Conservation (phyloP, 1,140 invertebrate genomes). For the Drosophila teissieri region DNA sequence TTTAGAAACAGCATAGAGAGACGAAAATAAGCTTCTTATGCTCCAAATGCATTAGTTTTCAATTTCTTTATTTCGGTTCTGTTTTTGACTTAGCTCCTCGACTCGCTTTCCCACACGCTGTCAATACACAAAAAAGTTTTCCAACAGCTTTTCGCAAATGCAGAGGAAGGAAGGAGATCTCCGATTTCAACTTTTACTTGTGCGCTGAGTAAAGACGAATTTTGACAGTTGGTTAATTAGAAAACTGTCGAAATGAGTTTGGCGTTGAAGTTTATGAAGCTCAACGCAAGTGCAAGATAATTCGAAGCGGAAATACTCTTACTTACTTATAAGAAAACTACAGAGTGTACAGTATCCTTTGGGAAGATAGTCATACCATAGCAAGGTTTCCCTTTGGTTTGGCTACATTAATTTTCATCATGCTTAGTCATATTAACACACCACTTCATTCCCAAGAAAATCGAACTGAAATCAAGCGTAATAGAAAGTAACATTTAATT, state of each 20-base stretch:
- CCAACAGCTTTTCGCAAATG: slow-evolving; percentile 38
- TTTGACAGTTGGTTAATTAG: slow-evolving; percentile 64
- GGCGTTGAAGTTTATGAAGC: slow-evolving; percentile 35
- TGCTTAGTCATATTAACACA: neutral
- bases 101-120: slow-evolving; percentile 52
- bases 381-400: too few species aligned
- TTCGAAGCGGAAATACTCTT: slow-evolving; percentile 16
- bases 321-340: neutral
- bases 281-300: neutral
- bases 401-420: neutral
- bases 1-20: neutral
- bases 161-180: slow-evolving; percentile 37
- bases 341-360: too few species aligned
- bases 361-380: too few species aligned
- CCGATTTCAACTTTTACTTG: slow-evolving; percentile 58
- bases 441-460: slow-evolving; percentile 6
- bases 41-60: slow-evolving; percentile 35
- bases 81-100: neutral
- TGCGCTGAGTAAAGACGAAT: slow-evolving; percentile 38
- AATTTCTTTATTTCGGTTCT: neutral
- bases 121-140: slow-evolving; percentile 45
- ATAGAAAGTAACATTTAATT: slow-evolving; percentile 45
- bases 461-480: slow-evolving; percentile 1
- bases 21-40: slow-evolving; percentile 43
- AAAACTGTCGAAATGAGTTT: slow-evolving; percentile 64